Evolutionary conservation across 2,113 vertebrate species (phyloP).

Genomic region (Haemorhous mexicanus): DNA sequence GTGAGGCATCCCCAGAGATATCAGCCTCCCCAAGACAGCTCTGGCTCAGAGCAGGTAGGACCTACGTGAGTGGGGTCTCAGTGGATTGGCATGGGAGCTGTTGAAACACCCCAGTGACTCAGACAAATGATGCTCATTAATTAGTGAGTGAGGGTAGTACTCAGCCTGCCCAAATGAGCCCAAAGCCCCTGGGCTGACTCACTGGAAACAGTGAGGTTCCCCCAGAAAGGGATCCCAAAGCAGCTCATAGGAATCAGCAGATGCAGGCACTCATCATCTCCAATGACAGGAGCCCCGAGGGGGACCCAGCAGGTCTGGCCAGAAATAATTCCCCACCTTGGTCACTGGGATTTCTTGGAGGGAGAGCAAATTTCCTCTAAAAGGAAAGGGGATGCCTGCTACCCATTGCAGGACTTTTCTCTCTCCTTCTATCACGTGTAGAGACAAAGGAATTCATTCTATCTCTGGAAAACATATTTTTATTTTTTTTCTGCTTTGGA

Average conservation of each 20-base stretch:
- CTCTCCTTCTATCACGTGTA: neutral
- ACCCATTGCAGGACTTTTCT: neutral
- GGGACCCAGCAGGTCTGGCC: neutral
- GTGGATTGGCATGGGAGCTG: neutral
- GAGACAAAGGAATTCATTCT: slow-evolving; percentile 48
- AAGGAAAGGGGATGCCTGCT: neutral
- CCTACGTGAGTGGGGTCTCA: neutral
- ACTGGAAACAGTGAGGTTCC: neutral
- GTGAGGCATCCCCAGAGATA: neutral
- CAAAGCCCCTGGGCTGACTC: neutral
- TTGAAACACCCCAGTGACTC: neutral
- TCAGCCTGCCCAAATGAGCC: neutral
- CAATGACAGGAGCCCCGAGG: accelerated
- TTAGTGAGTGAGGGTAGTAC: neutral
- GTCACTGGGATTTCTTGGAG: neutral
- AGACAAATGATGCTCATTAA: neutral
- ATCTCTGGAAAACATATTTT: neutral
- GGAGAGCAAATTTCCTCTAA: neutral
- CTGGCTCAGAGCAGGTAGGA: neutral
- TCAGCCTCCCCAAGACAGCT: accelerated
- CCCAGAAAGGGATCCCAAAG: neutral
- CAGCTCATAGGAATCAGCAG: neutral
- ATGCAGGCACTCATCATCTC: neutral
- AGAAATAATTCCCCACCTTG: neutral
- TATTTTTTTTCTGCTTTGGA: neutral